Percentiles rank a stretch among this genome's conserved stretches.
These are phyloP conservation scores for Neuroterus valhalla DNA, from an alignment of 1,140 invertebrate genomes.

Conservation along the genomic window DNA sequence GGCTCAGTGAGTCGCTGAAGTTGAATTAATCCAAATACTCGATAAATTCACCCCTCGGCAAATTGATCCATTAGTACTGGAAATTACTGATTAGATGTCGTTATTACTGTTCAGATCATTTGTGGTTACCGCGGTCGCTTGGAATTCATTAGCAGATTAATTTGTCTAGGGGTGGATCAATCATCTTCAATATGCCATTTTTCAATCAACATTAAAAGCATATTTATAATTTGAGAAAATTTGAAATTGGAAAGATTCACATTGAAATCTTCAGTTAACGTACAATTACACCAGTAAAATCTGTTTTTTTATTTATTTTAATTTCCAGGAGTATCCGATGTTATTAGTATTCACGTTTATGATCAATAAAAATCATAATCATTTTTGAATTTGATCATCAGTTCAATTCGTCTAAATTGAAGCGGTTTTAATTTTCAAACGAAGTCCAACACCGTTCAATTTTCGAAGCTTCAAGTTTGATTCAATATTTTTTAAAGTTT, in stretches of 20 bases:
- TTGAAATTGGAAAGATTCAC: background rate
- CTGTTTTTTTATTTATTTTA: too few species aligned
- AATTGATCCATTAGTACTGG: slow-evolving; percentile 23
- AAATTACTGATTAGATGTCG: slow-evolving; percentile 19
- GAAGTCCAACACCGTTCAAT: too few species aligned
- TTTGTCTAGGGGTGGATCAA: slow-evolving; percentile 1
- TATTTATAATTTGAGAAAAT: background rate
- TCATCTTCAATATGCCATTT: background rate
- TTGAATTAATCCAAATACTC: slow-evolving; percentile 28
- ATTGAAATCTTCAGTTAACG: too few species aligned
- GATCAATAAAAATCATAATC: too few species aligned
- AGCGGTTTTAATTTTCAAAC: too few species aligned
- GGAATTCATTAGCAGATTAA: slow-evolving; percentile 11
- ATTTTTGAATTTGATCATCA: too few species aligned
- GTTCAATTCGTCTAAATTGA: too few species aligned
- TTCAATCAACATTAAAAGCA: background rate
- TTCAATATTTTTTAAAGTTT: too few species aligned
- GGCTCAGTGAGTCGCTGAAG: slow-evolving; percentile 2
- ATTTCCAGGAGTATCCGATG: too few species aligned
- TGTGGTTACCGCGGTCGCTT: background rate
- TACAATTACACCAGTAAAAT: too few species aligned
- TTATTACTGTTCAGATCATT: slow-evolving; percentile 23
- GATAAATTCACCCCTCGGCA: slow-evolving; percentile 10
- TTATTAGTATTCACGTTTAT: too few species aligned
- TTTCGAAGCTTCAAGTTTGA: too few species aligned